Conservation (phyloP, 2,797 vertebrate genomes). For the Pseudopleuronectes americanus region DNA sequence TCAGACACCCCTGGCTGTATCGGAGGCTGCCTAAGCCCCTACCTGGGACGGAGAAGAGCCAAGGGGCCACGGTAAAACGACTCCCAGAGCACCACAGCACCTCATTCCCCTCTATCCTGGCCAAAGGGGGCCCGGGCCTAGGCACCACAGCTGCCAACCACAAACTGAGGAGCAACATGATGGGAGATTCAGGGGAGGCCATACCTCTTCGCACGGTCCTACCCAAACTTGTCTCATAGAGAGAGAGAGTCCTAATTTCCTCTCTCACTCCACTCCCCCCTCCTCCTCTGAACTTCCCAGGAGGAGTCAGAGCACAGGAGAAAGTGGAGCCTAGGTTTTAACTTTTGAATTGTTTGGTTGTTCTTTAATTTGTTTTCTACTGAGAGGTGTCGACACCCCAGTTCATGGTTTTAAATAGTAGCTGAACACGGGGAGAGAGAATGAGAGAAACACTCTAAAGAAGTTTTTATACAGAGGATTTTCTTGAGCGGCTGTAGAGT, state of each 20-base stretch:
- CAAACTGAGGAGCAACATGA: constrained; percentile 94
- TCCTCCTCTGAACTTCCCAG: constrained; percentile 69
- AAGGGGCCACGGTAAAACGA: constrained; percentile 79
- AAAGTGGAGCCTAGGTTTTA: constrained; percentile 73
- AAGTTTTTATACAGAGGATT: constrained; percentile 78
- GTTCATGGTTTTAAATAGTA: constrained; percentile 78
- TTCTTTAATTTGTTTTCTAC: constrained; percentile 80
- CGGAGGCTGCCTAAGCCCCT: constrained; percentile 88
- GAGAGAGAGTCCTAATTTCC: constrained; percentile 50
- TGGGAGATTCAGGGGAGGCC: constrained; percentile 86
- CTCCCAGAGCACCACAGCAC: constrained; percentile 87
- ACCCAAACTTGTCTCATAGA: constrained; percentile 95
- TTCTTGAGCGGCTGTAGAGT: constrained; percentile 68
- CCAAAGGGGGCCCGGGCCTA: constrained; percentile 83
- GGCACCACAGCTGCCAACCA: constrained; percentile 86
- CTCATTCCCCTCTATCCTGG: constrained; percentile 91
- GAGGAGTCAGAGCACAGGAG: constrained; percentile 68
- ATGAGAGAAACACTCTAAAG: constrained; percentile 49
- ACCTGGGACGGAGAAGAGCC: constrained; percentile 84
- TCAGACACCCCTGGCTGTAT: constrained; percentile 95
- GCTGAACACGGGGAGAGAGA: constrained; percentile 59
- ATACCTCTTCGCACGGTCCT: constrained; percentile 94
- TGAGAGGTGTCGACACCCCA: constrained; percentile 80
- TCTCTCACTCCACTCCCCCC: constrained; percentile 42
- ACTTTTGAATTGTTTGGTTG: constrained; percentile 70